Evolutionary conservation across 2,113 vertebrate genomes (phyloP).

Genomic region (Danio rerio): GRCz12tu NC_133177.1:3062501-3063000

Average conservation of each 20-base stretch:
- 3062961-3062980: too few species aligned
- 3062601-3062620: conserved; percentile 89
- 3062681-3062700: neutral
- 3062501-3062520: conserved; percentile 95
- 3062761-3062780: neutral
- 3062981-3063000: too few species aligned
- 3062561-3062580: conserved; percentile 90
- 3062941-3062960: too few species aligned
- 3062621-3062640: conserved; percentile 86
- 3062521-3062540: conserved; percentile 96
- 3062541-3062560: conserved; percentile 94
- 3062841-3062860: too few species aligned
- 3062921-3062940: too few species aligned
- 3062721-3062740: neutral
- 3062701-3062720: neutral
- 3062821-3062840: too few species aligned
- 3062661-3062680: neutral
- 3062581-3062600: conserved; percentile 85
- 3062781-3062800: neutral
- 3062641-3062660: neutral
- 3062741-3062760: neutral
- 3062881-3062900: too few species aligned
- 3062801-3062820: too few species aligned
- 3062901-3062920: too few species aligned
- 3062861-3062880: too few species aligned